Percentiles rank a stretch among this genome's conserved stretches.
Evolutionary conservation across 2,113 vertebrate genomes (phyloP).

Genomic region (Dasyprocta punctata): DNA sequence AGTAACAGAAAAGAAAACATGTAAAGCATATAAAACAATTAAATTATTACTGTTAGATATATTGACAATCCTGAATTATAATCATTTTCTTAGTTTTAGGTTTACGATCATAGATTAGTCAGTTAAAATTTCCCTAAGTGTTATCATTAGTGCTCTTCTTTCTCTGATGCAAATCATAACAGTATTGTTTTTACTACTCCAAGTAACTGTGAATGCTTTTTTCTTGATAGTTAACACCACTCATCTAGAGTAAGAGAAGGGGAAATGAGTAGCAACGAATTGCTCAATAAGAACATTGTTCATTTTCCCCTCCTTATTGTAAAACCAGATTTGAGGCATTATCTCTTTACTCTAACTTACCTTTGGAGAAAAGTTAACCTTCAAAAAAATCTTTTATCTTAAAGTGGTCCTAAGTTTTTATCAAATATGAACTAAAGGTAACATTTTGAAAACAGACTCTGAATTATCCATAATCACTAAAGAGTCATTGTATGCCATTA

Average conservation of each 20-base stretch:
- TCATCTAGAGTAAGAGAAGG: neutral
- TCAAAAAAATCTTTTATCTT: neutral
- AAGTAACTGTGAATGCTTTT: neutral
- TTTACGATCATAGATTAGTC: neutral
- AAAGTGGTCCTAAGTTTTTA: no score
- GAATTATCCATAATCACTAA: no score
- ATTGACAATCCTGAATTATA: neutral
- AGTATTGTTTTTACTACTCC: neutral
- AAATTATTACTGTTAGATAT: neutral
- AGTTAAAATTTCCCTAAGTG: neutral
- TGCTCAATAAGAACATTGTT: neutral
- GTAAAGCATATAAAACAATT: neutral
- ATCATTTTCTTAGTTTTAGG: neutral
- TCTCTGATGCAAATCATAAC: neutral
- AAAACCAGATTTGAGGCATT: neutral
- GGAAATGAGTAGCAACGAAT: neutral
- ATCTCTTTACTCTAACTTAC: neutral
- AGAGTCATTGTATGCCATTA: no score
- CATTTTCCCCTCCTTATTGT: neutral
- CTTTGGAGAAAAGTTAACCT: neutral
- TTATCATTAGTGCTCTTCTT: neutral
- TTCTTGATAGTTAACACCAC: neutral
- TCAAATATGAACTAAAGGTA: no score
- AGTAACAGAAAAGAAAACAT: neutral
- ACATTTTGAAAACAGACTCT: no score